These are phyloP conservation scores for Zhengitettix transpicula DNA, from an alignment of 2,888 invertebrate genomes.

Conservation along the genomic window DNA sequence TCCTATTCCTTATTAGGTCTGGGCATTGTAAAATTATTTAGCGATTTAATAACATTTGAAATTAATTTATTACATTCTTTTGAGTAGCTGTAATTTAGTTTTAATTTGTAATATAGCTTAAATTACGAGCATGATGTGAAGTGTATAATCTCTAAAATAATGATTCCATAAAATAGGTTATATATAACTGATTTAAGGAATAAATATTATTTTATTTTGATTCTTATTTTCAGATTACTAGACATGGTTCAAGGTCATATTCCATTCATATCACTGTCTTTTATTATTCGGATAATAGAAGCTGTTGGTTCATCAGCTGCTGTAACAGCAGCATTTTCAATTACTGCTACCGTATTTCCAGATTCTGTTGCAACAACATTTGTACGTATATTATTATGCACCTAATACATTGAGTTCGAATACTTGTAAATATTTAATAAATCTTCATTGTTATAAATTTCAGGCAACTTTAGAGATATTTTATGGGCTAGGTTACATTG, in stretches of 20 bases:
- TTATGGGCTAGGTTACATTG: conserved; percentile 25
- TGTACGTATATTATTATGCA: conserved; percentile 21
- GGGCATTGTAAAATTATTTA: too few relatives aligned
- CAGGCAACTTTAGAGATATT: conserved; percentile 25
- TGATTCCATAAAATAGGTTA: background rate
- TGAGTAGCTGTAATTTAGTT: too few relatives aligned
- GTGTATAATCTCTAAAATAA: background rate
- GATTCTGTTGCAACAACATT: conserved; percentile 31
- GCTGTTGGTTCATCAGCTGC: conserved; percentile 26
- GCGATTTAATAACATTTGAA: too few relatives aligned
- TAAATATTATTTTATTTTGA: background rate
- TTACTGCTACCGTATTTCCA: conserved; percentile 31
- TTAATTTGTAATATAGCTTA: background rate
- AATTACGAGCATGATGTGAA: background rate
- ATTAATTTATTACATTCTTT: too few relatives aligned
- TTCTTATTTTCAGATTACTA: conserved; percentile 16
- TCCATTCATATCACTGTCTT: conserved; percentile 27
- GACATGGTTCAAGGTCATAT: conserved; percentile 17
- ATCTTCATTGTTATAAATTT: background rate
- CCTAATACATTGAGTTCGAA: background rate
- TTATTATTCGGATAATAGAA: conserved; percentile 27
- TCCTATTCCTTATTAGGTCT: too few relatives aligned
- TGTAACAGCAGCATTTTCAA: conserved; percentile 29
- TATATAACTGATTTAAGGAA: background rate
- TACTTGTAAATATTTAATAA: background rate